Percentiles rank a stretch among this genome's conserved stretches.
Conservation (phyloP, 2,888 invertebrate genomes). For the Ectemnius continuus region DNA sequence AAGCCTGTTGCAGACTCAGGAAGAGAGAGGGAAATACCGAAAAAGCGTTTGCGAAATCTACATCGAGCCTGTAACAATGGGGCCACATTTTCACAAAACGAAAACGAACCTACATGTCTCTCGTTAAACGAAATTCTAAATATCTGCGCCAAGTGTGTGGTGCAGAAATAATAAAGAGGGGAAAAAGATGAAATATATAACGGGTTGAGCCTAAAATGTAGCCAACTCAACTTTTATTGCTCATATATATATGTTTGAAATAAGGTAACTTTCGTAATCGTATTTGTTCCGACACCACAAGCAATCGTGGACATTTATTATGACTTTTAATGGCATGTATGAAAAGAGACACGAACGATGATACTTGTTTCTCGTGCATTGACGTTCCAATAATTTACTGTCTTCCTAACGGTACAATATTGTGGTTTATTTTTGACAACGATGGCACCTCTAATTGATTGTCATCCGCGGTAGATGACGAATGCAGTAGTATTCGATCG, state of each 20-base stretch:
- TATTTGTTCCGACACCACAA: constrained; percentile 63
- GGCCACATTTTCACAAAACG: constrained; percentile 76
- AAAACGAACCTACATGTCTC: constrained; percentile 57
- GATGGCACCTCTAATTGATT: constrained; percentile 10
- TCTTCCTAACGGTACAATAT: constrained; percentile 66
- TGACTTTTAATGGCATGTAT: constrained; percentile 47
- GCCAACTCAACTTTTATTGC: constrained; percentile 73
- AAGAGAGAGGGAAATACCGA: constrained; percentile 34
- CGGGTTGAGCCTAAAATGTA: constrained; percentile 60
- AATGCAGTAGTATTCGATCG: neutral
- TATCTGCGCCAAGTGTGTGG: constrained; percentile 72
- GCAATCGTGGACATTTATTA: constrained; percentile 55
- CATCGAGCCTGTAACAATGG: constrained; percentile 76
- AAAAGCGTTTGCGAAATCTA: constrained; percentile 52
- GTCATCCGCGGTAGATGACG: constrained; percentile 39
- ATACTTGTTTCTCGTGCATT: constrained; percentile 52
- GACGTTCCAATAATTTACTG: constrained; percentile 66
- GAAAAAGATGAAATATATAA: constrained; percentile 17
- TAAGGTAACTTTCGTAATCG: constrained; percentile 66
- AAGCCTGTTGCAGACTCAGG: constrained; percentile 74
- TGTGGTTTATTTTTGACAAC: constrained; percentile 48
- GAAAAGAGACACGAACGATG: constrained; percentile 15
- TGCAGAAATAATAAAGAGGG: constrained; percentile 12
- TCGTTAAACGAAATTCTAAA: constrained; percentile 74
- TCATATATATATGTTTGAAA: constrained; percentile 74